Evolutionary conservation across 2,888 invertebrate species (phyloP).

Genomic region (Agrenia bidenticulata): DNA sequence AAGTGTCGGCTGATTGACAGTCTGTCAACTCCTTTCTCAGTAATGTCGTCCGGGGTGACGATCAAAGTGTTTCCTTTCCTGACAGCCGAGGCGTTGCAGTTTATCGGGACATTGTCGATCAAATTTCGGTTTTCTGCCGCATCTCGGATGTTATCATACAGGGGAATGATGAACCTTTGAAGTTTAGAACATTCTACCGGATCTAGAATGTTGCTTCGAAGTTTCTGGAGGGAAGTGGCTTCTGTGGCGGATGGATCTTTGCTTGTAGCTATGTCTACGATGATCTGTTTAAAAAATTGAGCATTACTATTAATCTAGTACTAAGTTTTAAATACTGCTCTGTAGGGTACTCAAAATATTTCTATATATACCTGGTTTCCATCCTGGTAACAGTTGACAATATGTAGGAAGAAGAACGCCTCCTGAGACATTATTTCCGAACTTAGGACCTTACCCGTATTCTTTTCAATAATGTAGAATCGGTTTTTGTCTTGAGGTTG

Average conservation of each 20-base stretch:
- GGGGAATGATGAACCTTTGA: conserved; percentile 45
- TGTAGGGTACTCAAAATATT: too few species aligned
- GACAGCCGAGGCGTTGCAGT: conserved; percentile 52
- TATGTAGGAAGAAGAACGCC: conserved; percentile 60
- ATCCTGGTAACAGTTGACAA: conserved; percentile 52
- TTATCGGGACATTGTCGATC: conserved; percentile 26
- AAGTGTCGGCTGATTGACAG: conserved; percentile 58
- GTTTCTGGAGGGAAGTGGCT: conserved; percentile 28
- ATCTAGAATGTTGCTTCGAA: conserved; percentile 35
- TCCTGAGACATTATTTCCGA: conserved; percentile 56
- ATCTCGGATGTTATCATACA: conserved; percentile 23
- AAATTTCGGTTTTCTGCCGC: conserved; percentile 40
- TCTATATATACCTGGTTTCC: conserved; percentile 54
- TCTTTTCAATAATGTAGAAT: conserved; percentile 57
- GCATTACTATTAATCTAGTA: not conserved
- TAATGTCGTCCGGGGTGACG: conserved; percentile 50
- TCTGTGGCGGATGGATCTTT: conserved; percentile 24
- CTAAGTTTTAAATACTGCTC: too few species aligned
- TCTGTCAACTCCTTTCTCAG: conserved; percentile 56
- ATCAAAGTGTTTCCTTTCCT: conserved; percentile 54
- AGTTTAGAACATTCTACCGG: conserved; percentile 34
- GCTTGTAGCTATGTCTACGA: conserved; percentile 25
- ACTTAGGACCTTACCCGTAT: conserved; percentile 55
- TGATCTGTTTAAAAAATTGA: not conserved
- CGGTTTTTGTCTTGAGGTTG: conserved; percentile 53